Evolutionary conservation across 2,797 vertebrate genomes (phyloP), one percentile per base, ranked within the genome.

Genomic region (Leptoclinus maculatus): DNA sequence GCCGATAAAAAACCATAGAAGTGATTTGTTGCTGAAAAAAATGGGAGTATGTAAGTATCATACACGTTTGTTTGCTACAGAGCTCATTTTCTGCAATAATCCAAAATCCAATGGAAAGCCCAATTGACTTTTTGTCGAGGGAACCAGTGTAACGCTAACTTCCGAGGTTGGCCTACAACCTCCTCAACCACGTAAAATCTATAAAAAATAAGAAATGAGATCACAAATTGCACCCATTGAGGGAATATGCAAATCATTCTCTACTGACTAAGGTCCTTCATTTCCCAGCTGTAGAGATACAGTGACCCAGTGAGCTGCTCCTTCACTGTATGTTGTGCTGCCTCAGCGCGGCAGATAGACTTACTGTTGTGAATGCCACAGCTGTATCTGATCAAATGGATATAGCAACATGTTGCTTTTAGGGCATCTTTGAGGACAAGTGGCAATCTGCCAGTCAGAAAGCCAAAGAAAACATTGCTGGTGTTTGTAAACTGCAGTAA

Each of bases 401-500:
- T 81, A 63, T 17, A 78, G 63, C 63, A 62, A 82, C 77, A 67
- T 68, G 76, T 83, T 79, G 82, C 87, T 83, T 78, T 80, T 29
- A 80, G 82, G 81, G 82, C 82, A 86, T 83, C 76, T 84, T 76
- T 45, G 79, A 80, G 78, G 83, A 79, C 68, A 73, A 71, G 56
- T 66, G 78, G 84, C 83, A 27, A 73, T 12, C 32, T 70, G 83
- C 91, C 88, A 86, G 72, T 47, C 43, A 23, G 73, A 76, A 45
- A 70, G 74, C 76, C 85, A 82, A 85, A 51, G 60, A 82, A 87
- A 88, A 85, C 81, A 70, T 27, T 39, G 23, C 68, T 17, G 36
- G 78, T 88, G 87, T 92, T 91, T 90, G 85, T 93, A 88, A 92
- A 91, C 83, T 77, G 39, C 77, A 62, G 77, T 80, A 81, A 89